Conservation (phyloP, 2,888 invertebrate genomes). For the Chrysopilus asiliformis region DNA sequence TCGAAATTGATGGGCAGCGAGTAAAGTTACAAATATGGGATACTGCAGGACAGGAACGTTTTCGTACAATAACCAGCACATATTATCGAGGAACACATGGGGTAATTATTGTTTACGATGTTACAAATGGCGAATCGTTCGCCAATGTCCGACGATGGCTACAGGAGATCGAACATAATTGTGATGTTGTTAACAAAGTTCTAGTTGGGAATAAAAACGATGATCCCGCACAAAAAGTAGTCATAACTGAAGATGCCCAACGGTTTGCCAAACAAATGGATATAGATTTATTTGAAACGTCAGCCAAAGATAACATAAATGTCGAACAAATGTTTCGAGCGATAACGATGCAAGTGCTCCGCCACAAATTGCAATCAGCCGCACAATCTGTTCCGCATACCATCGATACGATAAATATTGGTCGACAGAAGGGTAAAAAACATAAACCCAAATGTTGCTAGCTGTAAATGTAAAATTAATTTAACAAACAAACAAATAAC, state of each 20-base stretch:
- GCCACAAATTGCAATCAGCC: conserved; percentile 32
- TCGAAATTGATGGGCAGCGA: conserved; percentile 78
- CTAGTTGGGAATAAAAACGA: conserved; percentile 97
- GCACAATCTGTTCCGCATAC: conserved; percentile 28
- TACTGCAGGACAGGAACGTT: conserved; percentile 93
- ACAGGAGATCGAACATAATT: conserved; percentile 98
- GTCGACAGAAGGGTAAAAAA: conserved; percentile 26
- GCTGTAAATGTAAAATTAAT: conserved; percentile 12
- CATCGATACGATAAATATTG: conserved; percentile 31
- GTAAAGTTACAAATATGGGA: conserved; percentile 98
- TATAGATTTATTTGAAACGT: conserved; percentile 94
- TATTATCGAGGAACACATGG: conserved; percentile 99
- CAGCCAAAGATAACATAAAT: conserved; percentile 97
- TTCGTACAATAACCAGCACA: conserved; percentile 97
- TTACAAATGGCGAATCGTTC: conserved; percentile 96
- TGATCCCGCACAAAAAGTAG: conserved; percentile 87
- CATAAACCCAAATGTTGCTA: conserved; percentile 33
- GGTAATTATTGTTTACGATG: conserved; percentile 99
- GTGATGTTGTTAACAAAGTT: conserved; percentile 97
- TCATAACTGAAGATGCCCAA: conserved; percentile 92
- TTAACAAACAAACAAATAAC: conserved; percentile 5
- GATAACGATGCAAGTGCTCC: conserved; percentile 42
- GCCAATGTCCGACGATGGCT: conserved; percentile 99
- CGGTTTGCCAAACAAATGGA: conserved; percentile 96
- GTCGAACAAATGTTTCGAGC: conserved; percentile 90